phyloP scores from a whole-genome alignment of 2,888 invertebrate genomes.

The Nomada ruficornis region DNA sequence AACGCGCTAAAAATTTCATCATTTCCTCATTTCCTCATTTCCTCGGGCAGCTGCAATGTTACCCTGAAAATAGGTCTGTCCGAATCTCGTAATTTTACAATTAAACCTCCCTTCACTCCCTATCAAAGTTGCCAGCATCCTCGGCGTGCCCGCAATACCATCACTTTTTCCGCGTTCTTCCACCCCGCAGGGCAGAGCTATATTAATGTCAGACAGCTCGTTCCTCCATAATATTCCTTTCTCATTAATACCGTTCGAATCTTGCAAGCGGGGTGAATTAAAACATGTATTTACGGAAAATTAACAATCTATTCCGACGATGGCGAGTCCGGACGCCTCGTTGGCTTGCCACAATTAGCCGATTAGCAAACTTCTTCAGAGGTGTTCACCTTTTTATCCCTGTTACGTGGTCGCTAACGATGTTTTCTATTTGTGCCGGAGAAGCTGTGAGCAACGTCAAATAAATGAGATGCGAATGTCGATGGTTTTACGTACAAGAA shows the following conservation, averaged over 20 bases:
- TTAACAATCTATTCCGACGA: constrained; percentile 30
- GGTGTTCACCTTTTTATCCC: background rate
- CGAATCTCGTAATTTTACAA: constrained; percentile 49
- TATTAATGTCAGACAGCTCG: constrained; percentile 56
- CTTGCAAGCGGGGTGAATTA: constrained; percentile 51
- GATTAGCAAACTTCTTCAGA: background rate
- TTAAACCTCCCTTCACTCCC: constrained; percentile 20
- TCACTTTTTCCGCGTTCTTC: constrained; percentile 51
- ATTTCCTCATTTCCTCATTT: background rate
- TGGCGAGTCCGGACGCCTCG: background rate
- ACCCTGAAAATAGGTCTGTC: constrained; percentile 27
- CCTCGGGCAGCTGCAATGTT: background rate
- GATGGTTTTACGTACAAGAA: constrained; percentile 15
- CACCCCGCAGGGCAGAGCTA: constrained; percentile 49
- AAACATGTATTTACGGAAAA: constrained; percentile 45
- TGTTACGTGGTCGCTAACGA: background rate
- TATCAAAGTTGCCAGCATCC: constrained; percentile 17
- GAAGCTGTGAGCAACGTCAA: background rate
- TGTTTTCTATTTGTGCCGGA: background rate
- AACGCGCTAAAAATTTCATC: background rate
- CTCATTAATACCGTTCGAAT: constrained; percentile 49
- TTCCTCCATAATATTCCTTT: constrained; percentile 35
- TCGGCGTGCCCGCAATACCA: constrained; percentile 25
- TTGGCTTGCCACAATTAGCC: background rate
- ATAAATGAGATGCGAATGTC: constrained; percentile 1